Evolutionary conservation across 2,113 vertebrate genomes (phyloP).

Genomic region (Gnathonemus longibarbis): DNA sequence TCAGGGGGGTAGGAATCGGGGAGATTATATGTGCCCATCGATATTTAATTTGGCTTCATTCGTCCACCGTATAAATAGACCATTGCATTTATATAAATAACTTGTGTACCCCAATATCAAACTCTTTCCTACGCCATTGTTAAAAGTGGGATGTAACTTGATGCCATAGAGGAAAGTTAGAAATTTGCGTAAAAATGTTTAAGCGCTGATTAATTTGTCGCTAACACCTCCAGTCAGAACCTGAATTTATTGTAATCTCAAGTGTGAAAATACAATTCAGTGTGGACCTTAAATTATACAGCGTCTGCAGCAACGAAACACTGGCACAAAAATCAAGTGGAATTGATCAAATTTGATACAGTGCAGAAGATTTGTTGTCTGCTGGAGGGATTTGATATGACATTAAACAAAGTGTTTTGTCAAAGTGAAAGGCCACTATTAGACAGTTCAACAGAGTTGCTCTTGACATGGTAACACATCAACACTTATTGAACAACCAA

Average conservation of each 20-base stretch:
- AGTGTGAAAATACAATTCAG: neutral
- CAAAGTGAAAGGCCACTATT: constrained; percentile 24
- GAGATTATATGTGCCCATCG: neutral
- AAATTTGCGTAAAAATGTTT: neutral
- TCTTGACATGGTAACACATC: constrained; percentile 21
- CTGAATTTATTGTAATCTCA: neutral
- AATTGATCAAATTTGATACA: constrained; percentile 29
- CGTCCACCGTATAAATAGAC: neutral
- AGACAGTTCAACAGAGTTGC: constrained; percentile 6
- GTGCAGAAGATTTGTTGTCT: constrained; percentile 34
- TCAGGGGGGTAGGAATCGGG: neutral
- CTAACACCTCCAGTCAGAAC: neutral
- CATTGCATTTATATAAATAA: neutral
- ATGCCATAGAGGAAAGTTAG: neutral
- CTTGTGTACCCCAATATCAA: neutral
- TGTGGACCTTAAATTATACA: neutral
- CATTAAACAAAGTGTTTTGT: constrained; percentile 38
- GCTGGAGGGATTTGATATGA: constrained; percentile 41
- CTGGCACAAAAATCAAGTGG: neutral
- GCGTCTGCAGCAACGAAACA: neutral
- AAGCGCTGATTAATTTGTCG: neutral
- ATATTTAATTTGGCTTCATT: neutral
- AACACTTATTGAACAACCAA: neutral
- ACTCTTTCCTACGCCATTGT: neutral
- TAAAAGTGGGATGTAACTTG: neutral